Percentiles rank a stretch among this genome's conserved stretches.
phyloP scores from a whole-genome alignment of 2,797 vertebrate genomes.

The Peromyscus attwateri region DNA sequence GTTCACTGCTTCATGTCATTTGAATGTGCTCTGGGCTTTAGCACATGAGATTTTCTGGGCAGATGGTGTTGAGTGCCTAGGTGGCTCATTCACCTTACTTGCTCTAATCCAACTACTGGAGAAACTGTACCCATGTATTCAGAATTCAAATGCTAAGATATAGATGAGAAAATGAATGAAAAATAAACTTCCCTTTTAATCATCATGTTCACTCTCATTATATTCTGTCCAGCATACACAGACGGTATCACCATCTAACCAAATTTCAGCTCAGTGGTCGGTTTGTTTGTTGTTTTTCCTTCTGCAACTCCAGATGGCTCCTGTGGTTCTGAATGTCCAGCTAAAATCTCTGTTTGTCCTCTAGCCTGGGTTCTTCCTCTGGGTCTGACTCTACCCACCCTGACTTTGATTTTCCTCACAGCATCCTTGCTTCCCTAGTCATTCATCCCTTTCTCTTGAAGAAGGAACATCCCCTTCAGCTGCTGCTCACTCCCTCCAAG shows the following conservation, averaged over 20 bases:
- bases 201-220: not conserved
- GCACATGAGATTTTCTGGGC: not conserved
- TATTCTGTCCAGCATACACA: not conserved
- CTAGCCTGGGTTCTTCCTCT: constrained; percentile 60
- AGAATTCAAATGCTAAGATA: constrained; percentile 5
- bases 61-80: not conserved
- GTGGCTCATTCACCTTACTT: not conserved
- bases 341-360: constrained; percentile 35
- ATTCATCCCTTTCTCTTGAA: constrained; percentile 62
- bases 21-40: not conserved
- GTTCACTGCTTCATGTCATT: not conserved
- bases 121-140: not conserved
- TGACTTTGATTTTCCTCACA: constrained; percentile 75
- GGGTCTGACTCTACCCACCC: constrained; percentile 41
- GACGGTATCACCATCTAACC: not conserved
- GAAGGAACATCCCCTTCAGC: constrained; percentile 53
- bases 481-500: constrained; percentile 44
- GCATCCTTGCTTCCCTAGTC: constrained; percentile 54
- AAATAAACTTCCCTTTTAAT: not conserved
- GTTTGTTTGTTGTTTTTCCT: not conserved
- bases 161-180: not conserved
- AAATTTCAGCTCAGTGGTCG: not conserved
- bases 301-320: not conserved
- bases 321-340: not conserved
- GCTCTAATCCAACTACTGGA: not conserved